These are phyloP conservation scores for Phrixothrix hirtus DNA, from an alignment of 2,888 invertebrate genomes.

Conservation along the genomic window DNA sequence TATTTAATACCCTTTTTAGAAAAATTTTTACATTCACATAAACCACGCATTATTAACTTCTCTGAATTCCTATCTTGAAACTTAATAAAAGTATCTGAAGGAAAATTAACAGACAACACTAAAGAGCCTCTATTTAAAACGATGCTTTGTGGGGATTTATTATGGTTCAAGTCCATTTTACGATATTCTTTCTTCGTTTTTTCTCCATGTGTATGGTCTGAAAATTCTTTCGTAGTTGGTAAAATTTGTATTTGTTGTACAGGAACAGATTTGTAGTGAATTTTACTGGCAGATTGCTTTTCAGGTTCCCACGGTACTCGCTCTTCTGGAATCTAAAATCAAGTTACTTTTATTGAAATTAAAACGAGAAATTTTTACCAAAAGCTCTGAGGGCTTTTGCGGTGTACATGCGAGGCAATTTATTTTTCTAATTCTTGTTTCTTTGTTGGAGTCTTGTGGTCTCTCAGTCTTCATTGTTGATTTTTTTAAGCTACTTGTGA, in stretches of 20 bases:
- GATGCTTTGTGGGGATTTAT: conserved; percentile 44
- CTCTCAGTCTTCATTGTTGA: conserved; percentile 14
- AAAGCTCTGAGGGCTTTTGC: conserved; percentile 3
- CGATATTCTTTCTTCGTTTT: conserved; percentile 5
- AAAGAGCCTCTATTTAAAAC: conserved; percentile 49
- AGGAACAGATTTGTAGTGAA: conserved; percentile 46
- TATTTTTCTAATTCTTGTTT: conserved; percentile 39
- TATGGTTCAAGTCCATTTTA: neutral
- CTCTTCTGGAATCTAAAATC: conserved; percentile 51
- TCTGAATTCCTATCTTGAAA: conserved; percentile 45
- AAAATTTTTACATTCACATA: conserved; percentile 26
- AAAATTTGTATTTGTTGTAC: conserved; percentile 30
- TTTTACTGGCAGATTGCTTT: conserved; percentile 41
- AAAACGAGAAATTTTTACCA: conserved; percentile 8
- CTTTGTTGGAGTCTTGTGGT: conserved; percentile 15
- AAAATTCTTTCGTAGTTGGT: too few species aligned
- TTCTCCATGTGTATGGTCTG: too few species aligned
- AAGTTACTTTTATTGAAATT: too few species aligned
- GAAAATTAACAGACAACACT: conserved; percentile 52
- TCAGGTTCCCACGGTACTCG: conserved; percentile 54
- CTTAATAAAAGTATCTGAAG: conserved; percentile 50
- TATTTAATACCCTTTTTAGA: neutral
- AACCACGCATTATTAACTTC: conserved; percentile 38
- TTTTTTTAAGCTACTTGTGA: conserved; percentile 14
- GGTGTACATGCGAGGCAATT: conserved; percentile 46